Evolutionary conservation across 1,140 invertebrate species (phyloP).

Genomic region (Coelopa frigida): DNA sequence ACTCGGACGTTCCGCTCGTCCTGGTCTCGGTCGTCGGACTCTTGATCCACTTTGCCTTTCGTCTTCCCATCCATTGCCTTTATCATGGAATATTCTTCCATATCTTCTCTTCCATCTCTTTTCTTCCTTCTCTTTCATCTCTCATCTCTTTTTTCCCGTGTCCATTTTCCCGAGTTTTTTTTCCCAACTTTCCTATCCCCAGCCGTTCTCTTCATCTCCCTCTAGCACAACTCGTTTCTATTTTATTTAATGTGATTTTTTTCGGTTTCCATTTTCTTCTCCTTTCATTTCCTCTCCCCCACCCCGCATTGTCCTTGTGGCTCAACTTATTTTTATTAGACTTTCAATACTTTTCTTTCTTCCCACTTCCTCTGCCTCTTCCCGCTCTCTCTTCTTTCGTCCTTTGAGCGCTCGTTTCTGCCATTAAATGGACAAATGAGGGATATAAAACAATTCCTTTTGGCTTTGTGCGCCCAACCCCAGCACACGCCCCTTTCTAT

Average conservation of each 20-base stretch:
- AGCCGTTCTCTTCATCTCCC: slow-evolving; percentile 9
- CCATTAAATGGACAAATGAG: slow-evolving; percentile 45
- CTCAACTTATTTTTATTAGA: background rate
- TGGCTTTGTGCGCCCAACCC: slow-evolving; percentile 26
- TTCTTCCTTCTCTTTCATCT: slow-evolving; percentile 5
- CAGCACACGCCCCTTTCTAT: slow-evolving; percentile 9
- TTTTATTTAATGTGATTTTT: background rate
- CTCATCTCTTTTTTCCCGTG: slow-evolving; percentile 22
- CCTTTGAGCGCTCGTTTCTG: slow-evolving; percentile 29
- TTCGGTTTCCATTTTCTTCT: background rate
- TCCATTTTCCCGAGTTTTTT: slow-evolving; percentile 17
- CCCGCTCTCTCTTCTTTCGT: slow-evolving; percentile 7
- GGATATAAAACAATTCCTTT: slow-evolving; percentile 44
- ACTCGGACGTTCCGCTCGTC: background rate
- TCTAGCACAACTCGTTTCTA: slow-evolving; percentile 2
- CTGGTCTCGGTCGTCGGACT: background rate
- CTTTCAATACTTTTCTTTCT: slow-evolving; percentile 4
- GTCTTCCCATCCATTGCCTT: background rate
- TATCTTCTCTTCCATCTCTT: slow-evolving; percentile 15
- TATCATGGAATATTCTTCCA: background rate
- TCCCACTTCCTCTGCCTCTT: slow-evolving; percentile 4
- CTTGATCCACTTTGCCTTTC: background rate
- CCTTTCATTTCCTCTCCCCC: background rate
- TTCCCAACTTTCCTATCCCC: slow-evolving; percentile 16
- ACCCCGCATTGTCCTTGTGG: background rate